Conservation (phyloP, 1,140 invertebrate genomes). For the Mizuhopecten yessoensis region DNA sequence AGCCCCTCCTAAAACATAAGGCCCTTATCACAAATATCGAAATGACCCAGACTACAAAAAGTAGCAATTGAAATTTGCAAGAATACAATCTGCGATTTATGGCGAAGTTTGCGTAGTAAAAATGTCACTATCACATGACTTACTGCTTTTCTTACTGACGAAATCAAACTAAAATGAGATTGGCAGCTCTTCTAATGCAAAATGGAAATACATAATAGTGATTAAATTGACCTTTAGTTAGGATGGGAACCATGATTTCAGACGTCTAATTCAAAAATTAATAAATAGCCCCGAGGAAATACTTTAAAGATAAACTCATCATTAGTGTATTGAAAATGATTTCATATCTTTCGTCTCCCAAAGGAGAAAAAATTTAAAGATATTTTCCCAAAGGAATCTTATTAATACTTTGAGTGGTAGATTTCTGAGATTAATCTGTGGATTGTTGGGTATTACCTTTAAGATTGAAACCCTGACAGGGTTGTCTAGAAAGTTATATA, state of each 20-base stretch:
- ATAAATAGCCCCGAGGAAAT: conserved; percentile 5
- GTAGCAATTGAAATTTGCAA: conserved; percentile 18
- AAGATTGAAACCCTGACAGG: conserved; percentile 25
- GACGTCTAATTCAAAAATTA: neutral
- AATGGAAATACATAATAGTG: neutral
- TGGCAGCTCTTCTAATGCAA: neutral
- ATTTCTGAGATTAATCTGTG: neutral
- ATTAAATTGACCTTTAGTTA: conserved; percentile 7
- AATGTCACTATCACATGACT: conserved; percentile 4
- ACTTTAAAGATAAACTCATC: neutral
- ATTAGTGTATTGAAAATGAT: neutral
- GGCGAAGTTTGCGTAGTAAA: neutral
- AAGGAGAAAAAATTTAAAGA: neutral
- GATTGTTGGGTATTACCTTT: neutral
- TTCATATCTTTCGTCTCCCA: neutral
- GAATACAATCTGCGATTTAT: conserved; percentile 34
- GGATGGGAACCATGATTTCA: neutral
- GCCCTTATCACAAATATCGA: conserved; percentile 12
- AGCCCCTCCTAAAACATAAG: conserved; percentile 37
- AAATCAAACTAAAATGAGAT: neutral
- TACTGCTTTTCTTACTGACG: conserved; percentile 17
- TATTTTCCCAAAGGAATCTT: neutral
- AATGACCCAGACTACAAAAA: conserved; percentile 34
- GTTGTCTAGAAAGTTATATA: neutral
- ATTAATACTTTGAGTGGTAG: neutral